Percentiles rank a stretch among this genome's conserved stretches.
These are phyloP conservation scores for Nemoura dubitans DNA, from an alignment of 2,888 invertebrate species.

Conservation along the genomic window DNA sequence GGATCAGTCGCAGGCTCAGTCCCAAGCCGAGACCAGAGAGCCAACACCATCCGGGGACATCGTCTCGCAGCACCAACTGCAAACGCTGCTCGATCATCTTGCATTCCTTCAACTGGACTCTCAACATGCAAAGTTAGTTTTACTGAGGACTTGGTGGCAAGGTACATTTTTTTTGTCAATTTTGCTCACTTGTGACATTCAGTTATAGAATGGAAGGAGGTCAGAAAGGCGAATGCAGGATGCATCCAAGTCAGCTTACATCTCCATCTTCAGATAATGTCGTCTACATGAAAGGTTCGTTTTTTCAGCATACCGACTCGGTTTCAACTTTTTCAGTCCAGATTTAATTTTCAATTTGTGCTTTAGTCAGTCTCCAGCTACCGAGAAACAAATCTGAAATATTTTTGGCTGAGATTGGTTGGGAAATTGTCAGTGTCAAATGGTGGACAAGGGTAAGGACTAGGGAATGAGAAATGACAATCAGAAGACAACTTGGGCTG, in stretches of 20 bases:
- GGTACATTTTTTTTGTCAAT: neutral
- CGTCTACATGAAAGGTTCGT: constrained; percentile 59
- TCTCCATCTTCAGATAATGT: constrained; percentile 58
- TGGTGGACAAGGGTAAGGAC: no score
- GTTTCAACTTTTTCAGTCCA: no score
- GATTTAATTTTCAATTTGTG: neutral
- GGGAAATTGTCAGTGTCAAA: no score
- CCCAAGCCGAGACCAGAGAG: constrained; percentile 44
- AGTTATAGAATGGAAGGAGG: constrained; percentile 50
- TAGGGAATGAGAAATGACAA: no score
- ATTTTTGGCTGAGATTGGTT: no score
- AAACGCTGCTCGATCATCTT: constrained; percentile 66
- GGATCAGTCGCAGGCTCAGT: constrained; percentile 47
- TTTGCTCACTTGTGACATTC: neutral
- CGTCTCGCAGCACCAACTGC: constrained; percentile 59
- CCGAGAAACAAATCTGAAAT: no score
- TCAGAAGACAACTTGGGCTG: no score
- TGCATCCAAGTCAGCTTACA: constrained; percentile 56
- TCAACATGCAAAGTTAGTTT: constrained; percentile 39
- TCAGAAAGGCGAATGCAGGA: constrained; percentile 51
- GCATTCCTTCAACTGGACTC: constrained; percentile 58
- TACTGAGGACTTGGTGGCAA: neutral
- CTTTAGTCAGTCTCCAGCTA: neutral
- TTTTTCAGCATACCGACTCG: neutral
- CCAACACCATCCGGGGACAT: constrained; percentile 27